Base-by-base conservation (phyloP, 2,888 invertebrate genomes). In the Drosophila pseudotalamancana region DNA sequence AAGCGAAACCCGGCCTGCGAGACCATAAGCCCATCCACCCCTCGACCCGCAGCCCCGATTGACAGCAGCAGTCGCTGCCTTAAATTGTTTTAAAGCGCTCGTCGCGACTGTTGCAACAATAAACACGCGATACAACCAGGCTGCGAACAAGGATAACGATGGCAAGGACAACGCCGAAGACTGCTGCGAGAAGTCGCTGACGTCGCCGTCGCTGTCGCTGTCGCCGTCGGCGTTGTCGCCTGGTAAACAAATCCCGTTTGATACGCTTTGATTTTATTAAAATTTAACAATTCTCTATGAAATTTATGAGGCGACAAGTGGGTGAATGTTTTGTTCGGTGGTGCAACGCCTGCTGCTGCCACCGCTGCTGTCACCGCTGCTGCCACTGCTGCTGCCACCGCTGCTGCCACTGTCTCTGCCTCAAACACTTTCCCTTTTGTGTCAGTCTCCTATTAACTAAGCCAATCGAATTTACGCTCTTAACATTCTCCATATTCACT, bases 241-340 rank as follows among this genome's bases (percentile, higher is more conserved):
- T 76, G 82, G 83, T 76, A 76, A 87, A 76, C 83, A 84, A 83
- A 83, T 83, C 87, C 82, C 68, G 82, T 87, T 87, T 85, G 87
- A 85, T 87, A 83, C 83, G 83, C 87, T 85, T 83, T 87, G 83
- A 83, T 83, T 83, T 83, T 83, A 87, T 87, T 87, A 83, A 83
- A 82, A 78, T 87, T 83, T 87, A 83, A 87, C 87, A 82, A 83
- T 82, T 81, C 70, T 49, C 85, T 78, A 72, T 81, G 78, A 84
- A 83, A 83, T 83, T 83, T 83, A 83, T 83, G 83, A 74, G 73
- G 46, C 67, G 46, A 53, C 70, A 64, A 51, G 57, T 49, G 74
- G 66, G 37, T 48, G 48, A 48, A 35, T 11, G 9, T 6, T 12
- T n/a, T 6, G 9, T 34, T 46, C 29, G 48, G 39, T 57, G 40